Base-by-base conservation (phyloP, 64 coral and sea anemone species). In the Montipora efflorescens region DNA sequence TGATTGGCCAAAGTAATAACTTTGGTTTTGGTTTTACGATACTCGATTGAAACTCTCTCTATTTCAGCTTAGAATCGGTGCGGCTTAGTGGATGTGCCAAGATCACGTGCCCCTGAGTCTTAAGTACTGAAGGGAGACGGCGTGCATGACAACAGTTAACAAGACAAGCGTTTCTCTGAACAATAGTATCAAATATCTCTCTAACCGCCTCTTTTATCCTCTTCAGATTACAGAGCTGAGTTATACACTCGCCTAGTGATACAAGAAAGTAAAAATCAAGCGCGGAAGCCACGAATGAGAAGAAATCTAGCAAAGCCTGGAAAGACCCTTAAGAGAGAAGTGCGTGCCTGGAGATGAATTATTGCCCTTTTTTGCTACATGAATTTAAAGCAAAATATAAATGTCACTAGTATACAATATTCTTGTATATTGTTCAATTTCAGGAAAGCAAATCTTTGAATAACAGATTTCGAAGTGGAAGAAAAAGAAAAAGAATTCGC, bases 161-260 rank as follows among this genome's bases (percentile, higher is more conserved):
- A 36, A 36, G 36, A 36, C 36, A 36, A 36, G 36, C 1, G 36
- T 36, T 36, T 36, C 36, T 36, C 36, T 36, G 36, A 36, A 36
- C 36, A 36, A 2, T 36, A 2, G 36, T 36, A 36, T 36, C 36
- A 36, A 36, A 36, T 36, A 36, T 36, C 1, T 36, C 36, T 36
- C 2, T 36, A 36, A 36, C 36, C 36, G 36, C 36, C 9, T 3
- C 36, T 12, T 7, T 76, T 19, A 15, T 19, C 49, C 49, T 78
- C 15, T 49, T 48, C 46, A 78, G 76, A 78, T 48, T 78, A 78
- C 47, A 78, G 76, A 78, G 76, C 76, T 16, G 76, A 78, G 76
- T 49, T 78, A 2, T 78, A 78, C 76, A 78, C 76, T 49, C 76
- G 76, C 18, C 49, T 78, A 78, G 76, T 78, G 47, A 78, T 78